Base-by-base conservation (phyloP, 1,140 invertebrate species). In the Sitophilus oryzae region DNA sequence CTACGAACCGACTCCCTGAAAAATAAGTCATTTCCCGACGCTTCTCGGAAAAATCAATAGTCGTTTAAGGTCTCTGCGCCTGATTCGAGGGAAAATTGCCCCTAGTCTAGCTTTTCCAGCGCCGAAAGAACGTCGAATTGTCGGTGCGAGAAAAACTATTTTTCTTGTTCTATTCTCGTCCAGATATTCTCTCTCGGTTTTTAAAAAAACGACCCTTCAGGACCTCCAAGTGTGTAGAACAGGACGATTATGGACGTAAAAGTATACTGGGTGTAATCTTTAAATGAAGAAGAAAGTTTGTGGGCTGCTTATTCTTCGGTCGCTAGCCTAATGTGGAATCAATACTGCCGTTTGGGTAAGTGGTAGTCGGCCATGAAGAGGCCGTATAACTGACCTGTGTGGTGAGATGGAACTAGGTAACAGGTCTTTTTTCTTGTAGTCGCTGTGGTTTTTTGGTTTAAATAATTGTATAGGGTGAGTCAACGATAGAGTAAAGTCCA, bases 21-120 rank as follows among this genome's bases (percentile, higher is more conserved):
- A 55, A 36, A 44, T 56, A 56, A 56, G 46, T 56, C 42, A 56
- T 56, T 56, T 56, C 48, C 46, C 54, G 54, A 22, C 54, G 54
- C 54, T 56, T 56, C 46, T 45, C 44, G 54, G 54, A 56, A 56
- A 56, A 56, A 56, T 56, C 54, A 56, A 56, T 56, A 56, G 40
- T 21, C 30, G 54, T 56, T 56, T 56, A 36, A 56, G 54, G 43
- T 55, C 54, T 56, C 46, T 47, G 54, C 54, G 21, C 46, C 23
- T 23, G 44, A 30, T 16, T 46, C 23, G 15, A 36, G 18, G 14
- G 44, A 44, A 56, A 56, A 56, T 43, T 50, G 14, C 47, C 47
- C 43, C 40, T 34, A 49, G 54, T 50, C 54, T 50, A 51, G 46
- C 46, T 56, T 51, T 56, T 45, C 54, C 46, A 23, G 34, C 48